phyloP scores from a whole-genome alignment of 2,888 invertebrate genomes.

The Cistogaster globosa region DNA sequence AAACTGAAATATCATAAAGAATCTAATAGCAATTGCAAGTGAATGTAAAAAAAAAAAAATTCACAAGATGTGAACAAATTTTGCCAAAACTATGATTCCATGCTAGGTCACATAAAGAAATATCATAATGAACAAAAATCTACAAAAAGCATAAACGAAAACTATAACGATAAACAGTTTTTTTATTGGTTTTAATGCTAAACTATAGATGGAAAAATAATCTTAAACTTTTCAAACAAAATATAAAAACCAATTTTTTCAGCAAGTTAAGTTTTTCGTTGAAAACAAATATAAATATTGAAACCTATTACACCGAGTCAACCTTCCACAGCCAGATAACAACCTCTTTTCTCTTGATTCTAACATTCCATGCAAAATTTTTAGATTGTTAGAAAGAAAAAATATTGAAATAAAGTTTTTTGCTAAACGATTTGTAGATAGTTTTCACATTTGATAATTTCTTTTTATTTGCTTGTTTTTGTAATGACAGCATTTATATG shows the following conservation, averaged over 20 bases:
- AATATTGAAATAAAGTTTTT: not conserved
- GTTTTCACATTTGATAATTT: constrained; percentile 7
- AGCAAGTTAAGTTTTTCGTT: constrained; percentile 18
- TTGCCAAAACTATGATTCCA: too few species aligned
- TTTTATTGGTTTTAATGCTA: constrained; percentile 39
- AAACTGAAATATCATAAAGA: not conserved
- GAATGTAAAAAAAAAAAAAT: too few species aligned
- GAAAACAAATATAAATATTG: constrained; percentile 34
- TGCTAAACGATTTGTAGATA: constrained; percentile 22
- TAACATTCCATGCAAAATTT: constrained; percentile 11
- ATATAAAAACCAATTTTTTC: not conserved
- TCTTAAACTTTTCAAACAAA: constrained; percentile 27
- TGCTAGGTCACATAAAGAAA: not conserved
- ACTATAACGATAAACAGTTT: constrained; percentile 11
- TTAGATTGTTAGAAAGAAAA: too few species aligned
- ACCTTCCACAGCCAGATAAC: not conserved
- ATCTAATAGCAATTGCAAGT: too few species aligned
- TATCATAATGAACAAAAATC: not conserved
- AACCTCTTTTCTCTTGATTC: constrained; percentile 24
- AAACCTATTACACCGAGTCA: constrained; percentile 14
- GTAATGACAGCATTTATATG: not conserved
- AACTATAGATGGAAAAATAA: constrained; percentile 30
- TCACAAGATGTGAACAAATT: too few species aligned
- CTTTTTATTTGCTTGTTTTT: constrained; percentile 18
- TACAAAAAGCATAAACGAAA: not conserved